Evolutionary conservation across 30 jellyfish, hydroid and myxozoan genomes (phyloP).

Genomic region (Hydra vulgaris): DNA sequence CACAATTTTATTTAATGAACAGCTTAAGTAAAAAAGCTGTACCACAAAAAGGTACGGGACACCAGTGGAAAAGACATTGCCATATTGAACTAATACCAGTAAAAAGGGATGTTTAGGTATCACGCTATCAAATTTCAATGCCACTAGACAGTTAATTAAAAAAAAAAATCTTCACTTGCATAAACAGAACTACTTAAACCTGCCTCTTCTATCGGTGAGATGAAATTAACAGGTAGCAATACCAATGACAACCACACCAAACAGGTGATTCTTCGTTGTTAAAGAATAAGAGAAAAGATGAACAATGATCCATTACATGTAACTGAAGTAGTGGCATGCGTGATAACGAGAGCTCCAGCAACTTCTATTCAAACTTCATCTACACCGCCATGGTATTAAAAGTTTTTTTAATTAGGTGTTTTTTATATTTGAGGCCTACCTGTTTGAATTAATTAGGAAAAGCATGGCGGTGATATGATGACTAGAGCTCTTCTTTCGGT

Average conservation of each 20-base stretch:
- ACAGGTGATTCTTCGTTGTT: background rate
- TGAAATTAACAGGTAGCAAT: background rate
- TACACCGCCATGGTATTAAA: background rate
- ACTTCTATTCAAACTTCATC: background rate
- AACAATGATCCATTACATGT: background rate
- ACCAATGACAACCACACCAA: background rate
- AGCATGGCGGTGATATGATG: slow-evolving; percentile 21
- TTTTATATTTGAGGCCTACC: slow-evolving; percentile 13
- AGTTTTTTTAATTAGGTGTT: background rate
- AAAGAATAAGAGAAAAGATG: background rate
- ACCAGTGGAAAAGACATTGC: background rate
- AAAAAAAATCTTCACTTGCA: background rate
- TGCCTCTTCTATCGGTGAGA: background rate
- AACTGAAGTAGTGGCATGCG: background rate
- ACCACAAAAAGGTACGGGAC: background rate
- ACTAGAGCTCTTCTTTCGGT: slow-evolving; percentile 5
- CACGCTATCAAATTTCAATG: background rate
- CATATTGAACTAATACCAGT: background rate
- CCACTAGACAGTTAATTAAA: background rate
- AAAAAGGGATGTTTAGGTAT: background rate
- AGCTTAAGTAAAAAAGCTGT: background rate
- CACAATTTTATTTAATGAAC: background rate
- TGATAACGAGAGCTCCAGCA: background rate
- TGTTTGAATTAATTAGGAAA: background rate
- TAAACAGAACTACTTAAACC: background rate